Conservation (phyloP, 2,797 vertebrate species). For the Microhierax caerulescens region DNA sequence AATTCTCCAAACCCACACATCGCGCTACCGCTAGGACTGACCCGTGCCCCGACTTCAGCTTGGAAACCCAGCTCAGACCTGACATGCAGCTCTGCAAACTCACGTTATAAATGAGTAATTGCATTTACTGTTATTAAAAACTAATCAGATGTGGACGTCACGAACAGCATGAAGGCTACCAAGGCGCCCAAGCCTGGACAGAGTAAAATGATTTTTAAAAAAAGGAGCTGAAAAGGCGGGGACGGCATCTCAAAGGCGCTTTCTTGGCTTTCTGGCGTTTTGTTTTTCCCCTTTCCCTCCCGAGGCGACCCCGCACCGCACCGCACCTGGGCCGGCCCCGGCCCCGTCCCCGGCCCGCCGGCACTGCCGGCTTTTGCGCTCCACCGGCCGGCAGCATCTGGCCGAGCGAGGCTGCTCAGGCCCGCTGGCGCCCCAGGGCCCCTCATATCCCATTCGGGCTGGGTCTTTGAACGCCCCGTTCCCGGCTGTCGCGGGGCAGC, state of each 20-base stretch:
- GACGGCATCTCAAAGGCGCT: background rate
- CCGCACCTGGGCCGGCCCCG: background rate
- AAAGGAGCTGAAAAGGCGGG: background rate
- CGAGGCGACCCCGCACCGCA: background rate
- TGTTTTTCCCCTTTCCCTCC: background rate
- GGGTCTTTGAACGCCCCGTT: background rate
- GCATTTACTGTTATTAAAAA: background rate
- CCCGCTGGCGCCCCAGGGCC: rapidly evolving
- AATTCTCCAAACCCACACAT: background rate
- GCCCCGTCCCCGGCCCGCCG: background rate
- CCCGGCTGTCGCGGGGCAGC: background rate
- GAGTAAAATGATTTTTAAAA: background rate
- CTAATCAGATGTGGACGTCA: background rate
- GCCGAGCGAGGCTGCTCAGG: rapidly evolving
- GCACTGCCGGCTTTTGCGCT: too few species aligned
- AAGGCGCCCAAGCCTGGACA: background rate
- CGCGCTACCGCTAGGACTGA: background rate
- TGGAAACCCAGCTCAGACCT: background rate
- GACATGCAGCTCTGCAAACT: background rate
- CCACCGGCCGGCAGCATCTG: rapidly evolving
- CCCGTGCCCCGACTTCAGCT: background rate
- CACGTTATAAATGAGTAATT: background rate
- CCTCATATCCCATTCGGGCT: too few species aligned
- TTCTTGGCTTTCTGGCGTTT: background rate
- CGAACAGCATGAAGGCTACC: background rate